Base-by-base conservation (phyloP, 2,797 vertebrate species). In the Streptopelia turtur region DNA sequence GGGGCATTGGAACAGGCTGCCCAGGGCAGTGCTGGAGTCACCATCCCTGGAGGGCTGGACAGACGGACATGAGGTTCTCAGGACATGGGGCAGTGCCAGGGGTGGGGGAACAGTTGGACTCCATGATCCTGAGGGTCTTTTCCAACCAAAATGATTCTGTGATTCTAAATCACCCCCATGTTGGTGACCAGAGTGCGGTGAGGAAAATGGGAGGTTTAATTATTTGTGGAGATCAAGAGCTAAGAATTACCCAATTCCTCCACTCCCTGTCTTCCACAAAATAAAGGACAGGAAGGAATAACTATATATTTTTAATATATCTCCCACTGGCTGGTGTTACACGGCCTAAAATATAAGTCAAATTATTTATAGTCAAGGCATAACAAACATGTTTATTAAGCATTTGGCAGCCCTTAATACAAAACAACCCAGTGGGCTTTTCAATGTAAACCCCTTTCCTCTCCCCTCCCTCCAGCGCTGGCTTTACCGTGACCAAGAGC, bases 361-460 rank as follows among this genome's bases (percentile, higher is more conserved):
- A 43, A 80, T 68, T 82, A 45, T 85, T 91, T 75, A 70, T 43
- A 45, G 53, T 31, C 55, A 22, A 61, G 79, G 75, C 69, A 37
- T 72, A 53, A 64, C 70, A 52, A 87, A 90, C 49, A 49, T 71
- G 30, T 87, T 93, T 78, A 69, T 59, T 75, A 88, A 88, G 28
- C 45, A 47, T 64, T 16, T 30, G 59, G 45, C 87, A 86, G 39
- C 5, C 5, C 21, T 76, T 39, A 59, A 64, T 35, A 8, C 6
- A 37, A 83, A 53, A 85, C 22, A 41, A 24, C 49, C 68, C 35
- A 71, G 66, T 49, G 13, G 4, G 2, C 43, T 79, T 78, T 55
- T 55, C 69, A 13, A 0, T 0, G 5, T 6, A 50, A 79, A 91
- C 9, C 23, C 50, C 31, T 39, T 43, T 50, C 7, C 6, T 6